phyloP scores from a whole-genome alignment of 2,797 vertebrate genomes.

The Hyperoplus lanceolatus region DNA sequence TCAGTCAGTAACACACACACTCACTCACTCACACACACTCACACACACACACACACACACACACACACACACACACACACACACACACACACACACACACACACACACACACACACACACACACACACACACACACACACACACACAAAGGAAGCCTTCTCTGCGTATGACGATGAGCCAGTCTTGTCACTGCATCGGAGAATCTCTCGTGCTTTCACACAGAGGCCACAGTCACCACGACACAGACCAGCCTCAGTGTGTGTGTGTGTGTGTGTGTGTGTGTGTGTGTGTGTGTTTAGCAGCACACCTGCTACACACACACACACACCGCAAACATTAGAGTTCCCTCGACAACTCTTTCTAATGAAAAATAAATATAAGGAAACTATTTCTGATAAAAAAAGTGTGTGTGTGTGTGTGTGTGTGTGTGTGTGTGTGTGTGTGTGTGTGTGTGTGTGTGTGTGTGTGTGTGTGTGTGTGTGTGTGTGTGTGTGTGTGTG shows the following conservation, averaged over 20 bases:
- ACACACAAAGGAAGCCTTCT: conserved; percentile 82
- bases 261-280: neutral
- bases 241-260: conserved; percentile 71
- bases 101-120: conserved; percentile 27
- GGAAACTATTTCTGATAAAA: neutral
- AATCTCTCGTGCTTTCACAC: conserved; percentile 69
- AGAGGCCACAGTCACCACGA: conserved; percentile 76
- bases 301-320: conserved; percentile 67
- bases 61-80: conserved; percentile 20
- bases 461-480: too few relatives aligned
- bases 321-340: conserved; percentile 15
- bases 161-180: conserved; percentile 64
- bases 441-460: too few relatives aligned
- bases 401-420: too few relatives aligned
- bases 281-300: too few relatives aligned
- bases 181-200: conserved; percentile 61
- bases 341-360: neutral
- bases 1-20: conserved; percentile 8
- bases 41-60: too few relatives aligned
- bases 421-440: too few relatives aligned
- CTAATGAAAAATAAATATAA: neutral
- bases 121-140: conserved; percentile 54
- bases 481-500: too few relatives aligned
- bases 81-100: conserved; percentile 23
- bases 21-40: too few relatives aligned